phyloP scores from a whole-genome alignment of 2,888 invertebrate species.

The Eilema depressum region DNA sequence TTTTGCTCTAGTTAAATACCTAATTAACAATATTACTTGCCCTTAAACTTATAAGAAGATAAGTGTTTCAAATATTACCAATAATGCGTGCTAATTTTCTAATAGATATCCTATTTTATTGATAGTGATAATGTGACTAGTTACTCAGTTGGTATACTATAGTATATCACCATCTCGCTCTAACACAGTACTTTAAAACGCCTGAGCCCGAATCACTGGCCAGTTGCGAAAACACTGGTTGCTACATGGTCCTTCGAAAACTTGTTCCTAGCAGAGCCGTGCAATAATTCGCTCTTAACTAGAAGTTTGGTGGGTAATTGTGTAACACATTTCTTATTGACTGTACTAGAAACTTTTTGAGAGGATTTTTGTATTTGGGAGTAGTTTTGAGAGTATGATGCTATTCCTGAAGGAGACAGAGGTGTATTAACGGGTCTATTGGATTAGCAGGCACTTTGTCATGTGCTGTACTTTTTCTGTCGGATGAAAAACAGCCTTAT shows the following conservation, averaged over 20 bases:
- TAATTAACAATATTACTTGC: no score
- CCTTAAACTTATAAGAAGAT: no score
- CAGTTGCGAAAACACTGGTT: conserved; percentile 42
- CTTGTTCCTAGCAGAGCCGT: conserved; percentile 36
- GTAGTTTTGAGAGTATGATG: background rate
- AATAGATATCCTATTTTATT: background rate
- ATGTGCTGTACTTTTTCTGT: no score
- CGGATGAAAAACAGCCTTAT: no score
- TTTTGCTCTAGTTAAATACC: no score
- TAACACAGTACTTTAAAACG: conserved; percentile 30
- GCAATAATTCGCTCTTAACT: conserved; percentile 1
- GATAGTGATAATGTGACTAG: background rate
- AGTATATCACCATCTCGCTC: background rate
- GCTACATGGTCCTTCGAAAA: conserved; percentile 40
- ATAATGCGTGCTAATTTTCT: no score
- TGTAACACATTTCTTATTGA: background rate
- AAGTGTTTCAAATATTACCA: no score
- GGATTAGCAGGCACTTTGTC: no score
- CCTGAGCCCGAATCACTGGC: conserved; percentile 39
- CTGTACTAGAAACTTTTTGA: background rate
- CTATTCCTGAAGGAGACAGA: no score
- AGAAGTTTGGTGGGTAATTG: background rate
- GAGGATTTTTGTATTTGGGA: background rate
- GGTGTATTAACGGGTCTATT: no score
- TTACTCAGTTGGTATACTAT: background rate